Conservation (phyloP, 2,888 invertebrate genomes). For the Lottia scabra region DNA sequence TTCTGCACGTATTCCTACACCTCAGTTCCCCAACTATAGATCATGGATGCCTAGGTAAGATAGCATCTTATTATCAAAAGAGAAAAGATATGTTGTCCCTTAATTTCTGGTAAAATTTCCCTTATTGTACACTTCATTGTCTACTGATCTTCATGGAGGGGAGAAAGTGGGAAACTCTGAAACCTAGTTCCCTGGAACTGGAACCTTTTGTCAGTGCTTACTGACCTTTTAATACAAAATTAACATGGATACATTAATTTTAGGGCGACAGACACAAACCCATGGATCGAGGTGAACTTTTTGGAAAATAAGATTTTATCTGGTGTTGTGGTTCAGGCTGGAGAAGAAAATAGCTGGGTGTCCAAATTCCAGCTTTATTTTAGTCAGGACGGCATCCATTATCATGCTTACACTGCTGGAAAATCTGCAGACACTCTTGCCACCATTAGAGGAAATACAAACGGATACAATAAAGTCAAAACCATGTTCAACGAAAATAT, state of each 20-base stretch:
- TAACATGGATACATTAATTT: conserved; percentile 4
- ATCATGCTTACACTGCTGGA: conserved; percentile 35
- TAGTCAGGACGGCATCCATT: conserved; percentile 47
- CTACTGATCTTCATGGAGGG: too few species aligned
- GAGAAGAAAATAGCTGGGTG: conserved; percentile 38
- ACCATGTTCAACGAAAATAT: conserved; percentile 45
- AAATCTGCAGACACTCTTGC: conserved; percentile 30
- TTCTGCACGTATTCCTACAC: conserved; percentile 70
- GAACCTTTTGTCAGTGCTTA: too few species aligned
- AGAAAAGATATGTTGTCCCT: too few species aligned
- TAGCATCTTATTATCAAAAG: neutral
- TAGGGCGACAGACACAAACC: conserved; percentile 40
- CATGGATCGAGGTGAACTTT: conserved; percentile 55
- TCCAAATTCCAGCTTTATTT: conserved; percentile 42
- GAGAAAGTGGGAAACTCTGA: neutral
- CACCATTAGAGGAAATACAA: conserved; percentile 42
- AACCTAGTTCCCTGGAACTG: too few species aligned
- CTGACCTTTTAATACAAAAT: neutral
- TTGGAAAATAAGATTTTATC: conserved; percentile 49
- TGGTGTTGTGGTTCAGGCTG: conserved; percentile 44
- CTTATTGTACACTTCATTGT: too few species aligned
- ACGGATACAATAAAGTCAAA: conserved; percentile 38
- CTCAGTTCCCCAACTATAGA: conserved; percentile 10
- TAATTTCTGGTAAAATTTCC: too few species aligned
- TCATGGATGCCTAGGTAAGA: conserved; percentile 40